Evolutionary conservation across 2,888 invertebrate genomes (phyloP), one percentile per base, ranked within the genome.

Genomic region (Cerastis leucographa): DNA sequence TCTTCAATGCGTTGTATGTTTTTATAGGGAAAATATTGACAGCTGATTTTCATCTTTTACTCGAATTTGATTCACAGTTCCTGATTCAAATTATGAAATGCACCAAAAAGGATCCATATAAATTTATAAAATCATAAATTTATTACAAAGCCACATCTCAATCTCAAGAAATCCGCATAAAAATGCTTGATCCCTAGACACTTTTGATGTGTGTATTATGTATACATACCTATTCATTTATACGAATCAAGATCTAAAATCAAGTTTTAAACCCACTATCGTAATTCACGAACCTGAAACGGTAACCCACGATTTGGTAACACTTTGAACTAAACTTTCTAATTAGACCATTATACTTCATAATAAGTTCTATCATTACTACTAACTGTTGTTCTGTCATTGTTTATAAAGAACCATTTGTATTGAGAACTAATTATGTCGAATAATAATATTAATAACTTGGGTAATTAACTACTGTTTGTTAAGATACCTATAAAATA

Each of bases 291-390:
- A 84, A 65, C 54, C 65, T 40, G 67, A 83, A 71, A 68, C 81
- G 54, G 61, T 72, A 78, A 71, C 77, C 67, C 71, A 71, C 71
- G 54, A 56, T 70, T 64, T 69, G 44, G 74, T 70, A 78, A 85
- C 75, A 72, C 56, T 42, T 0, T 40, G 44, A 29, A 70, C 71
- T n/a, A n/a, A n/a, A n/a, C 76, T 73, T 86, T 83, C 81, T 81
- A 86, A 86, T 86, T 84, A 84, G 44, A 69, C n/a, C 35, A 70
- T 71, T 73, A 74, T 71, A 85, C 80, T 76, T 83, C 86, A 74
- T 77, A 80, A 77, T 80, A 67, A 78, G 14, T 72, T 68, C 40
- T 77, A 81, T 72, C 61, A 85, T 77, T 74, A 77, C 4, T 44
- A 51, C 49, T 42, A 79, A 69, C 40, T 29, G 59, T 40, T 46